Evolutionary conservation across 2,797 vertebrate species (phyloP), one percentile per base, ranked within the genome.

Genomic region (Odontamblyopus rebecca): DNA sequence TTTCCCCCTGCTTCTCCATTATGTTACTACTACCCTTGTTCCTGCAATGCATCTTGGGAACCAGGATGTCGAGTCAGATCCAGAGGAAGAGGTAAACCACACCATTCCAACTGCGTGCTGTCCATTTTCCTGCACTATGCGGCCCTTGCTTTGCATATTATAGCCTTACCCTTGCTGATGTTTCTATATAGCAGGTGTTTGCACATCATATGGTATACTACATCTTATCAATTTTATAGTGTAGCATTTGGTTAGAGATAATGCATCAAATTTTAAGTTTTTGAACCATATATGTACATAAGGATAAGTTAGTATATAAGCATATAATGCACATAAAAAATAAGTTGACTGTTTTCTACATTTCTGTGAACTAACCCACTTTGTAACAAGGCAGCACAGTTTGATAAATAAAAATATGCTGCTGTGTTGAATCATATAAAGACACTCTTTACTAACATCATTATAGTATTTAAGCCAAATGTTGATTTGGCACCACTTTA

Each of bases 41-140:
- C 97, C 98, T 97, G 95, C 98, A 97, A 97, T 99, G 97, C 97
- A 96, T 96, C 98, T 98, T 98, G 95, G 97, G 98, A 96, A 93
- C 96, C 95, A 99, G 98, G 98, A 99, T 96, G 95, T 95, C 96
- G 97, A 99, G 93, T 98, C 98, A 96, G 98, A 99, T 96, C 96
- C 95, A 93, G 98, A 99, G 93, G 97, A 99, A 91, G 97, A 99
- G 98, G 98, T 99, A 99, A 99, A 96, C 87, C 72, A 85, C 91
- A 91, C 87, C 87, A 79, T 89, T 84, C 91, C 89, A 83, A 88
- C 82, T 87, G 86, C 90, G 77, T 83, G 89, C 88, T 87, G n/a
- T 68, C 85, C 80, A 41, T 41, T 65, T 53, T 67, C 83, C 72
- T 85, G 82, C 89, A 75, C 86, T 82, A 84, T 78, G 78, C 30